Conservation (phyloP, 2,797 vertebrate species). For the Micromesistius poutassou region DNA sequence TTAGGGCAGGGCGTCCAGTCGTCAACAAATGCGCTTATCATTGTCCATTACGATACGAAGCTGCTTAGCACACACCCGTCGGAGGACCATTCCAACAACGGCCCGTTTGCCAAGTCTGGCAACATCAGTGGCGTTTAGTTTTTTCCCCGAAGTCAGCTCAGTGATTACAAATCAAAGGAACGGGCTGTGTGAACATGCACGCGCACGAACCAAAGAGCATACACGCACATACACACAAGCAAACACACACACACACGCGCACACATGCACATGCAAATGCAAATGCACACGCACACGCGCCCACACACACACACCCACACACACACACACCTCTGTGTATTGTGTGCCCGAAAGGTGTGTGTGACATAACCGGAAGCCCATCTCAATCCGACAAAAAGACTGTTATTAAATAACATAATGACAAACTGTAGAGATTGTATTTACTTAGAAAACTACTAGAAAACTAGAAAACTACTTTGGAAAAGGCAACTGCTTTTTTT, state of each 20-base stretch:
- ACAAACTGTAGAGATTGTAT: not conserved
- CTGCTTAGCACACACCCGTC: conserved; percentile 21
- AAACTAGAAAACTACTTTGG: too few relatives aligned
- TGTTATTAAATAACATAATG: not conserved
- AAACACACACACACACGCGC: not conserved
- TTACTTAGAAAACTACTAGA: not conserved
- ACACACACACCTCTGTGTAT: not conserved
- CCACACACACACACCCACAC: too few relatives aligned
- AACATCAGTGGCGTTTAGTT: conserved; percentile 12
- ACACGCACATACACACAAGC: not conserved
- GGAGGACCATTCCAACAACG: conserved; percentile 34
- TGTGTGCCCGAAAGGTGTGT: not conserved
- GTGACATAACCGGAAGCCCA: not conserved
- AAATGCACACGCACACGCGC: not conserved
- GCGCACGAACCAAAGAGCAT: not conserved
- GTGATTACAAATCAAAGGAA: conserved; percentile 19
- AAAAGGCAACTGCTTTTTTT: not conserved
- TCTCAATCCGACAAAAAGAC: not conserved
- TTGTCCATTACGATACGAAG: conserved; percentile 53
- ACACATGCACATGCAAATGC: too few relatives aligned
- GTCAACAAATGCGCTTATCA: conserved; percentile 62
- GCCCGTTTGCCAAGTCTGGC: conserved; percentile 23
- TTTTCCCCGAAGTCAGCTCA: conserved; percentile 19
- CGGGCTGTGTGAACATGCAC: conserved; percentile 9
- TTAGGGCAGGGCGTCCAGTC: conserved; percentile 53